A percentile compares a stretch with the other conserved stretches of the same genome.
Conservation (phyloP, 2,888 invertebrate genomes). For the Drosophila nr. fundita region DNA sequence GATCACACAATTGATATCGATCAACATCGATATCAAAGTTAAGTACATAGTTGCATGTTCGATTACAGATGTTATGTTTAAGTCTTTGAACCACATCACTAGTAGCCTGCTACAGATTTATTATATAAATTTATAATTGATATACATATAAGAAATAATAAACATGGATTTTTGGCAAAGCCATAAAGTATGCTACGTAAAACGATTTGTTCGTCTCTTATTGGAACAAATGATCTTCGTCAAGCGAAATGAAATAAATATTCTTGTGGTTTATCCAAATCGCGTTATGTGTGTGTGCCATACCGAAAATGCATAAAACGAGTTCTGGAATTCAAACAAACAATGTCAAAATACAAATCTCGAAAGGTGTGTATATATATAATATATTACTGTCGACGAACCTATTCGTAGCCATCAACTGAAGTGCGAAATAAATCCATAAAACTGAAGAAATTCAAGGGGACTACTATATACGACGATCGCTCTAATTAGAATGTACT, state of each 20-base stretch:
- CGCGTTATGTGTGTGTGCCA: neutral
- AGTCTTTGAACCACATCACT: no score
- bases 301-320: neutral
- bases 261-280: neutral
- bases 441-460: conserved; percentile 41
- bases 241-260: neutral
- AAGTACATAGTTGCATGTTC: no score
- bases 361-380: conserved; percentile 41
- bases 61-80: no score
- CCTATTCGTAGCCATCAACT: conserved; percentile 37
- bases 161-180: neutral
- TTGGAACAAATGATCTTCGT: neutral
- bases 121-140: neutral
- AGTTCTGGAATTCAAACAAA: conserved; percentile 37
- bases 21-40: no score
- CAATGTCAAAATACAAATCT: conserved; percentile 14
- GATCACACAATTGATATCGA: no score
- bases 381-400: conserved; percentile 34
- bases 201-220: neutral
- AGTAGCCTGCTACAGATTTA: neutral
- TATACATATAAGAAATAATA: neutral
- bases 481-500: neutral
- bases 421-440: conserved; percentile 61
- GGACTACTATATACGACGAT: neutral
- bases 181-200: neutral